Evolutionary conservation across 2,113 vertebrate genomes (phyloP).

Genomic region (Notothenia rossii): DNA sequence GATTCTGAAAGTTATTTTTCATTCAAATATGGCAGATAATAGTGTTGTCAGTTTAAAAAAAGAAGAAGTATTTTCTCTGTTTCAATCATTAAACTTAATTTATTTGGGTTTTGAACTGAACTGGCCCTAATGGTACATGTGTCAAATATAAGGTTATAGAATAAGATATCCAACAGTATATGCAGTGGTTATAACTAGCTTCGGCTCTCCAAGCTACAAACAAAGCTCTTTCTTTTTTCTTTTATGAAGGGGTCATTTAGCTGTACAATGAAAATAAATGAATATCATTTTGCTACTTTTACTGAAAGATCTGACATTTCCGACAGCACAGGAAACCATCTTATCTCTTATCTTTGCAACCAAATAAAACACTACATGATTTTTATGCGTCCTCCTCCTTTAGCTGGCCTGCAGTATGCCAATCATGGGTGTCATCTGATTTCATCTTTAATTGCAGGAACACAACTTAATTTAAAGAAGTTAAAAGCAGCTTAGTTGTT

Average conservation of each 20-base stretch:
- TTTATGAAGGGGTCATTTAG: no score
- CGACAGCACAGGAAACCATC: no score
- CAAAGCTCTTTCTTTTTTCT: background rate
- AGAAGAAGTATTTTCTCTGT: no score
- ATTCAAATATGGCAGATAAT: no score
- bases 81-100: no score
- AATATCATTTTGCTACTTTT: no score
- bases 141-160: background rate
- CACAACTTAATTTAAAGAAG: background rate
- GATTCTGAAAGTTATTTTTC: no score
- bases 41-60: no score
- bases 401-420: background rate
- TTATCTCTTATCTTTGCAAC: no score
- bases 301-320: no score
- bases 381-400: background rate
- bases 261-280: no score
- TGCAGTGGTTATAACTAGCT: background rate
- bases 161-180: background rate
- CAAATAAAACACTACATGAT: background rate
- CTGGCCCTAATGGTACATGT: background rate
- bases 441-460: background rate
- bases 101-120: no score
- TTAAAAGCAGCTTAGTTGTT: conserved; percentile 1
- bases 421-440: background rate
- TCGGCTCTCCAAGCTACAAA: background rate